A percentile compares a stretch with the other conserved stretches of the same genome.
Evolutionary conservation across 2,797 vertebrate genomes (phyloP).

Genomic region (Setipinna tenuifilis): DNA sequence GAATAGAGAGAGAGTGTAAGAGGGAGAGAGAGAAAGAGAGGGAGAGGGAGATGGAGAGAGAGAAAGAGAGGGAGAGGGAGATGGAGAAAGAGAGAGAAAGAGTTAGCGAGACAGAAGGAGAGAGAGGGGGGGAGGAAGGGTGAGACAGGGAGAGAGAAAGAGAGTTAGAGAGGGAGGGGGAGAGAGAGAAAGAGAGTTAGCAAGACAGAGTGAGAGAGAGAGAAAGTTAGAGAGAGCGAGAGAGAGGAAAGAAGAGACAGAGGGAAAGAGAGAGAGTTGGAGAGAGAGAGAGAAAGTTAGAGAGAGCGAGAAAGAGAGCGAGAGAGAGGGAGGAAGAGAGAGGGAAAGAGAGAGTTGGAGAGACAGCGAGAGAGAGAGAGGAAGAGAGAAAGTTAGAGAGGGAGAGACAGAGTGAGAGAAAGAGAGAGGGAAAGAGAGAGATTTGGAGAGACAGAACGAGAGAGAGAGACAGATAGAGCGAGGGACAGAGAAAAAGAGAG

Average conservation of each 20-base stretch:
- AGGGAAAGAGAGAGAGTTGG: background rate
- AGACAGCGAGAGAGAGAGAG: conserved; percentile 32
- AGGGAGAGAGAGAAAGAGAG: conserved; percentile 6
- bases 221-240: conserved; percentile 29
- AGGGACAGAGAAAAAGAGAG: conserved; percentile 35
- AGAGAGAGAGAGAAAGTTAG: too few relatives aligned
- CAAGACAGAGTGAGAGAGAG: conserved; percentile 25
- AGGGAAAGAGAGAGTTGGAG: background rate
- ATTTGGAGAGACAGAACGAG: background rate
- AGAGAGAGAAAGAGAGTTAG: conserved; percentile 37
- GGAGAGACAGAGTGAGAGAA: conserved; percentile 8
- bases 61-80: background rate
- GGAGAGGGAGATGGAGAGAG: background rate
- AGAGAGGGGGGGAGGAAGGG: background rate
- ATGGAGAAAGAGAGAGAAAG: conserved; percentile 32
- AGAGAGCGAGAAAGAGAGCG: conserved; percentile 31
- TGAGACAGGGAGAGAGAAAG: background rate
- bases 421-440: conserved; percentile 27
- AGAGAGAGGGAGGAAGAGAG: conserved; percentile 12
- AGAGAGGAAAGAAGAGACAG: conserved; percentile 35
- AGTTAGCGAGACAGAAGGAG: conserved; percentile 19
- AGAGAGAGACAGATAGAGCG: background rate
- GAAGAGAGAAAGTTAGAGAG: conserved; percentile 16
- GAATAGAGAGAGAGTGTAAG: background rate
- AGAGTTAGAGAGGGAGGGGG: background rate